Conservation (phyloP, 2,888 invertebrate species). For the Acanthosoma haemorrhoidale region DNA sequence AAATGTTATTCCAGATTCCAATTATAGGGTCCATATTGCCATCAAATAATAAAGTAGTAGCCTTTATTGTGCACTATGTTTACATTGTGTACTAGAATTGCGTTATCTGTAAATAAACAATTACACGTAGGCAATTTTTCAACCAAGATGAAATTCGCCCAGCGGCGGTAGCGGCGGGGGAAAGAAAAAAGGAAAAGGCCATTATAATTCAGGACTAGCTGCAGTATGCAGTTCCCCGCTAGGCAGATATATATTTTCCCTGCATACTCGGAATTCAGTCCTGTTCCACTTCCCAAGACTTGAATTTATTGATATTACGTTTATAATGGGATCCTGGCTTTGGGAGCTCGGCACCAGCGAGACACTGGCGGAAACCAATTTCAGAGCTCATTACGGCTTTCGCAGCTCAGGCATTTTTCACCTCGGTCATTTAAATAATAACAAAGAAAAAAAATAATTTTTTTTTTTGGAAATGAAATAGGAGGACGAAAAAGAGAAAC, state of each 20-base stretch:
- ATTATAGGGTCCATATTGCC: too few relatives aligned
- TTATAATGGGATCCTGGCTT: constrained; percentile 7
- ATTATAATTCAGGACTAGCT: background rate
- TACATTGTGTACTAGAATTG: too few relatives aligned
- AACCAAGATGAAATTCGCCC: background rate
- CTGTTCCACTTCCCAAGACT: constrained; percentile 5
- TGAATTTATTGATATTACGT: constrained; percentile 14
- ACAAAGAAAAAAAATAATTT: background rate
- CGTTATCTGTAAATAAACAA: too few relatives aligned
- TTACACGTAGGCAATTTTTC: too few relatives aligned
- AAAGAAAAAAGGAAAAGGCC: background rate
- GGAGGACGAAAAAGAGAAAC: background rate
- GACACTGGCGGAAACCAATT: constrained; percentile 5
- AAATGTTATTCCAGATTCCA: too few relatives aligned
- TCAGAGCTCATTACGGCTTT: constrained; percentile 3
- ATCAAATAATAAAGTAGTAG: too few relatives aligned
- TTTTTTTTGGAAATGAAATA: background rate
- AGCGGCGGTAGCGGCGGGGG: background rate
- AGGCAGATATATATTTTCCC: background rate
- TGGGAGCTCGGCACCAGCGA: background rate
- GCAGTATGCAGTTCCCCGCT: background rate
- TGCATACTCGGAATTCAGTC: constrained; percentile 11
- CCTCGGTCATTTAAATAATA: background rate
- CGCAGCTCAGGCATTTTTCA: background rate
- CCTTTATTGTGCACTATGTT: too few relatives aligned